phyloP scores from a whole-genome alignment of 23 tunicate species.

The Ciona savignyi region DNA sequence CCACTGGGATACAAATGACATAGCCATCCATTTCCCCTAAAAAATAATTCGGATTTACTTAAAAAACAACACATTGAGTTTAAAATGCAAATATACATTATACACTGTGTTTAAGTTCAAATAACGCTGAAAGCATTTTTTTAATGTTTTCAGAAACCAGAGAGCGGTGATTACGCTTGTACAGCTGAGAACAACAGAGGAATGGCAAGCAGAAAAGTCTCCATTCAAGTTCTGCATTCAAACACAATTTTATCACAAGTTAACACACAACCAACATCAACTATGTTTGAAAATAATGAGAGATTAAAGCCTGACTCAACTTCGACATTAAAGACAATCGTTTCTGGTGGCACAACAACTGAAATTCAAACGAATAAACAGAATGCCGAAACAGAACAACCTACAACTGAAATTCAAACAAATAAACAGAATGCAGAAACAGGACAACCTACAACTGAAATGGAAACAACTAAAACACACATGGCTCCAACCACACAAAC shows the following conservation, averaged over 20 bases:
- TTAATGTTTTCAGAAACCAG: no score
- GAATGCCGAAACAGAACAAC: not conserved
- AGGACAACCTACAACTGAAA: not conserved
- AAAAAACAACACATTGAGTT: no score
- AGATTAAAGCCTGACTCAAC: not conserved
- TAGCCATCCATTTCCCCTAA: no score
- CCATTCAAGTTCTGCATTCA: not conserved
- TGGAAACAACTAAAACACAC: not conserved
- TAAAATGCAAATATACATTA: no score
- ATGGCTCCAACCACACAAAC: not conserved
- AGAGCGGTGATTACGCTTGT: conserved; percentile 5
- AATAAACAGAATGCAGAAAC: not conserved
- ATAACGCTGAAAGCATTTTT: no score
- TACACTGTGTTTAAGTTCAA: no score
- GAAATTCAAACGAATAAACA: no score
- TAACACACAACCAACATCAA: conserved; percentile 4
- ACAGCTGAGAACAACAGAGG: conserved; percentile 6
- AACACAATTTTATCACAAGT: not conserved
- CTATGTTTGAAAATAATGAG: not conserved
- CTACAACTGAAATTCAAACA: not conserved
- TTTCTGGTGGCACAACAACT: no score
- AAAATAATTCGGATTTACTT: no score
- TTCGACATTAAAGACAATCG: no score
- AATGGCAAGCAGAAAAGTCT: not conserved
- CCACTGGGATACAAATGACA: no score